phyloP scores from a whole-genome alignment of 2,797 vertebrate genomes.

The Enteromius anoplus region DNA sequence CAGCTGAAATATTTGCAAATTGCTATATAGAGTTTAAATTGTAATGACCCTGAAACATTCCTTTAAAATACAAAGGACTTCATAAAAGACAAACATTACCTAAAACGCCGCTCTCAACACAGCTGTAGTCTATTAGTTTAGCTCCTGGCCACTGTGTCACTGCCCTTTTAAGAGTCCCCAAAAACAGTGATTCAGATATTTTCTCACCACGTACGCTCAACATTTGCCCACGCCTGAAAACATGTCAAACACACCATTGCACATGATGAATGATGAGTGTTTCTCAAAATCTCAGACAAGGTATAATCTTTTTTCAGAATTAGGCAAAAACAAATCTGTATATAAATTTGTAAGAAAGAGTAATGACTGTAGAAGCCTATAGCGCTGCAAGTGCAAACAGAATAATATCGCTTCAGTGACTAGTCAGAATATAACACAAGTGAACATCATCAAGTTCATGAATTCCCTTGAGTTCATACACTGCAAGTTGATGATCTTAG shows the following conservation, averaged over 20 bases:
- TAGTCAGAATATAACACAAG: not conserved
- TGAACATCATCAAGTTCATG: not conserved
- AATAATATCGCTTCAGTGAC: not conserved
- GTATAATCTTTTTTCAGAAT: not conserved
- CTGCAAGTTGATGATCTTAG: not conserved
- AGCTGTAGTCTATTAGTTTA: slow-evolving; percentile 86
- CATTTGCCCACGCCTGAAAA: slow-evolving; percentile 80
- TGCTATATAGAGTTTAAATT: not conserved
- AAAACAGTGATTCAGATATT: slow-evolving; percentile 82
- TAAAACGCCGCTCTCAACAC: slow-evolving; percentile 86
- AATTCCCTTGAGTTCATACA: not conserved
- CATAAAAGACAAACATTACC: slow-evolving; percentile 74
- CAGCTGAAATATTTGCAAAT: not conserved
- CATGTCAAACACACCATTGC: slow-evolving; percentile 33
- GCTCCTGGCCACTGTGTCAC: slow-evolving; percentile 85
- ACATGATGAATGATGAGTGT: not conserved
- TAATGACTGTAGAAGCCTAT: not conserved
- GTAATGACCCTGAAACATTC: not conserved
- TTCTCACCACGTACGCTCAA: slow-evolving; percentile 88
- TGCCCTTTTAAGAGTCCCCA: slow-evolving; percentile 73
- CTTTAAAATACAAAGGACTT: not conserved
- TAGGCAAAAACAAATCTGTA: not conserved
- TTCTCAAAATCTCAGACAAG: not conserved
- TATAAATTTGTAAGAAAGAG: not conserved
- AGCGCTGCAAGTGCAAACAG: not conserved